Conservation (phyloP, 2,797 vertebrate genomes). For the Spinus olivaceus region DNA sequence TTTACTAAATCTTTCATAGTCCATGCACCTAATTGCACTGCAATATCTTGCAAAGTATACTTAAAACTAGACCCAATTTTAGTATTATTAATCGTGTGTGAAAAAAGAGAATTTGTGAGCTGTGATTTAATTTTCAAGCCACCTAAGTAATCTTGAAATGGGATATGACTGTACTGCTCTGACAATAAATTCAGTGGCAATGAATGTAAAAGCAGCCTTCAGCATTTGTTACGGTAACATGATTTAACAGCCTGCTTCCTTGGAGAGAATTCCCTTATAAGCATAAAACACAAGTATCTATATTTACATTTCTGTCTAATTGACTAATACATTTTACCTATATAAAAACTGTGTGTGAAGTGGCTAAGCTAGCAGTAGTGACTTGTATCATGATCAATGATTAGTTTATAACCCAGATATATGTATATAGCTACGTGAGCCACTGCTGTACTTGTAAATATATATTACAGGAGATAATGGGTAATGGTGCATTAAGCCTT, state of each 20-base stretch:
- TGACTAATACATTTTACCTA: conserved; percentile 56
- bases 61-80: conserved; percentile 10
- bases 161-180: conserved; percentile 50
- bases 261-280: conserved; percentile 32
- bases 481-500: neutral
- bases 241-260: conserved; percentile 70
- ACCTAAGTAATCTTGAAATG: conserved; percentile 77
- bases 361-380: neutral
- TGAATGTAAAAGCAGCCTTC: conserved; percentile 69
- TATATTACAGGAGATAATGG: neutral
- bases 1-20: conserved; percentile 10
- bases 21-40: neutral
- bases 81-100: neutral
- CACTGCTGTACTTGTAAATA: neutral
- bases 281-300: conserved; percentile 33
- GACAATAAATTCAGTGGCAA: conserved; percentile 70
- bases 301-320: conserved; percentile 66
- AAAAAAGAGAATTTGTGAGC: conserved; percentile 40
- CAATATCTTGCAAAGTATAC: neutral
- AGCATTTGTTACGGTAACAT: conserved; percentile 69
- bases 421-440: neutral
- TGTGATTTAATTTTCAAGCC: conserved; percentile 74
- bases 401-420: neutral
- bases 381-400: neutral
- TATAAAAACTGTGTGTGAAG: neutral